Conservation (phyloP, 2,888 invertebrate genomes). For the Cyclophora albipunctata region DNA sequence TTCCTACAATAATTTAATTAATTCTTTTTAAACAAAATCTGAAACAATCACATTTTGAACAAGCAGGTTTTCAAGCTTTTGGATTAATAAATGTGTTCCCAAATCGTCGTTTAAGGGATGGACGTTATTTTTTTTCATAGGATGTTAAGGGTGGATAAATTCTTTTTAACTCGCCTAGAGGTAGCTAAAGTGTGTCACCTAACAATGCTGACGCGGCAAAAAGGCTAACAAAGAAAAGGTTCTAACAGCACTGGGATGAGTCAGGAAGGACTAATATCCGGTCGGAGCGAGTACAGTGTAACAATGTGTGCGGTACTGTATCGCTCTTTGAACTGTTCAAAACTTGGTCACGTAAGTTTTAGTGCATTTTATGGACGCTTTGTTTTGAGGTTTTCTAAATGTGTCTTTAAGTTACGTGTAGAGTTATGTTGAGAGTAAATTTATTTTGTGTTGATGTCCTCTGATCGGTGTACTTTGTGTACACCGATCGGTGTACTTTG, state of each 20-base stretch:
- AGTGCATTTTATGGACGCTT: no score
- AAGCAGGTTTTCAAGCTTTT: no score
- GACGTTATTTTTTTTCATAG: slow-evolving; percentile 2
- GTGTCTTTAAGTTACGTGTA: no score
- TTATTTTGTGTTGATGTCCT: no score
- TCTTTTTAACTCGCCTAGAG: slow-evolving; percentile 1
- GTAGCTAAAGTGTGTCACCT: not conserved
- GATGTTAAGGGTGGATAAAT: slow-evolving; percentile 1
- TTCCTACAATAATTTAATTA: no score
- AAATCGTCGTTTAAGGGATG: not conserved
- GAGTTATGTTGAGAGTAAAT: no score
- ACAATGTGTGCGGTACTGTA: not conserved
- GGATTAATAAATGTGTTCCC: not conserved
- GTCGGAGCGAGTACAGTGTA: not conserved
- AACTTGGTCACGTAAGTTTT: not conserved
- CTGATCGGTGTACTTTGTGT: no score
- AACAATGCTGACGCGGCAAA: not conserved
- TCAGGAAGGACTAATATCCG: slow-evolving; percentile 1
- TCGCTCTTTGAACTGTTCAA: not conserved
- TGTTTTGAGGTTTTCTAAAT: no score
- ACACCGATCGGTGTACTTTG: no score
- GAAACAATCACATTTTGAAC: no score
- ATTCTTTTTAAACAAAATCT: no score
- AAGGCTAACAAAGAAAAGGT: slow-evolving; percentile 1
- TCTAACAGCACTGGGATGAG: slow-evolving; percentile 1